phyloP scores from a whole-genome alignment of 2,888 invertebrate genomes.

The Phania funesta region DNA sequence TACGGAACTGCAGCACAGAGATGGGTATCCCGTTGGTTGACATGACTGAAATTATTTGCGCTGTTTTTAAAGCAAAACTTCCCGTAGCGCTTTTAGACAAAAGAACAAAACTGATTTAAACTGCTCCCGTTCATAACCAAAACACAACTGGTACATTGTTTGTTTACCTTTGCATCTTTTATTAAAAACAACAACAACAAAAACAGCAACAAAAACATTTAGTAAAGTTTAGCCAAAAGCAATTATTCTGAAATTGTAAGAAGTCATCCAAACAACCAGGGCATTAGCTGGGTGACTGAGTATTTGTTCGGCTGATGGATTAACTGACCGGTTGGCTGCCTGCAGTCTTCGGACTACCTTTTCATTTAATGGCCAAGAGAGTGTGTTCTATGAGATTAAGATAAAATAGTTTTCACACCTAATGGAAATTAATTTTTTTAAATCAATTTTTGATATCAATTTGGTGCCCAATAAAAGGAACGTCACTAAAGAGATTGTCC shows the following conservation, averaged over 20 bases:
- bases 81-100: constrained; percentile 6
- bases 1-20: not conserved
- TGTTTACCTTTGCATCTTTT: constrained; percentile 66
- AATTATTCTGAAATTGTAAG: constrained; percentile 26
- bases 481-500: constrained; percentile 47
- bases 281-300: not conserved
- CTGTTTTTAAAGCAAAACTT: not conserved
- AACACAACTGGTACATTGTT: constrained; percentile 74
- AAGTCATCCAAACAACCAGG: constrained; percentile 18
- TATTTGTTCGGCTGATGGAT: not conserved
- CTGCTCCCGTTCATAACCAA: constrained; percentile 76
- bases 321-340: constrained; percentile 4
- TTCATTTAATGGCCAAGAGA: constrained; percentile 12
- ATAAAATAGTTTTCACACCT: constrained; percentile 33
- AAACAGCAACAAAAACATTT: not conserved
- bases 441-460: constrained; percentile 14
- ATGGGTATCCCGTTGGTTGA: not conserved
- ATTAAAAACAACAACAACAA: constrained; percentile 15
- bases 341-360: constrained; percentile 47
- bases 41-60: not conserved
- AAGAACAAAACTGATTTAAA: constrained; percentile 62
- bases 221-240: constrained; percentile 37
- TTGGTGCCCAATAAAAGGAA: constrained; percentile 36
- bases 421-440: constrained; percentile 10
- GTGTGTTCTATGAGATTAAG: not conserved